These are phyloP conservation scores for Tauraco erythrolophus DNA, from an alignment of 2,113 vertebrate genomes.

Conservation along the genomic window DNA sequence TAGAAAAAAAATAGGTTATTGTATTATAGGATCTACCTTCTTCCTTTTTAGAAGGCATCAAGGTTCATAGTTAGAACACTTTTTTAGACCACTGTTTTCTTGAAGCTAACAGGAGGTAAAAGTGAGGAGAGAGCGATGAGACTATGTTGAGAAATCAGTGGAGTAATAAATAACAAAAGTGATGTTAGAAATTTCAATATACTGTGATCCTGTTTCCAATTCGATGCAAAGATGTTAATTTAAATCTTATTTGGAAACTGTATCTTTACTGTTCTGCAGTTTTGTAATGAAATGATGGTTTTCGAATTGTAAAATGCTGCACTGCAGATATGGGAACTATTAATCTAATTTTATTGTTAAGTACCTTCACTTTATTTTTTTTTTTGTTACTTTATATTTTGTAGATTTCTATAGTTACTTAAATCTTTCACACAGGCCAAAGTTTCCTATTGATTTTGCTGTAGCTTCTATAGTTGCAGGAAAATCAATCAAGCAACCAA, in stretches of 20 bases:
- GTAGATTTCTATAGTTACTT: not conserved
- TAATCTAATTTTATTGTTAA: slow-evolving; percentile 24
- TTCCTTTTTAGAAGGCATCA: not conserved
- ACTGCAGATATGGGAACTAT: not conserved
- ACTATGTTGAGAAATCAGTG: not conserved
- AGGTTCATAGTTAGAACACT: fast-evolving
- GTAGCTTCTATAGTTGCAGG: not conserved
- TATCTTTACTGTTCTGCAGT: not conserved
- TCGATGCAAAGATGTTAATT: not conserved
- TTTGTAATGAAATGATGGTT: not conserved
- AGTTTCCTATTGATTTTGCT: slow-evolving; percentile 39
- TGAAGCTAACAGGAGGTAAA: not conserved
- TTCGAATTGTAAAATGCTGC: not conserved
- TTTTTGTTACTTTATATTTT: not conserved
- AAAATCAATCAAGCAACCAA: slow-evolving; percentile 6
- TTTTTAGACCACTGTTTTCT: not conserved
- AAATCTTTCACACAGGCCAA: not conserved
- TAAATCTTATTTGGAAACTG: not conserved
- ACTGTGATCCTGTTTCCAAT: not conserved
- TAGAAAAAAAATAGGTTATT: not conserved
- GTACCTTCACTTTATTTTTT: not conserved
- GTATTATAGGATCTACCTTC: not conserved
- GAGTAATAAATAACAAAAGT: not conserved
- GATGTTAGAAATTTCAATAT: not conserved
- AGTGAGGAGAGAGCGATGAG: not conserved